Conservation (phyloP, 2,113 vertebrate species). For the Mustela lutreola region DNA sequence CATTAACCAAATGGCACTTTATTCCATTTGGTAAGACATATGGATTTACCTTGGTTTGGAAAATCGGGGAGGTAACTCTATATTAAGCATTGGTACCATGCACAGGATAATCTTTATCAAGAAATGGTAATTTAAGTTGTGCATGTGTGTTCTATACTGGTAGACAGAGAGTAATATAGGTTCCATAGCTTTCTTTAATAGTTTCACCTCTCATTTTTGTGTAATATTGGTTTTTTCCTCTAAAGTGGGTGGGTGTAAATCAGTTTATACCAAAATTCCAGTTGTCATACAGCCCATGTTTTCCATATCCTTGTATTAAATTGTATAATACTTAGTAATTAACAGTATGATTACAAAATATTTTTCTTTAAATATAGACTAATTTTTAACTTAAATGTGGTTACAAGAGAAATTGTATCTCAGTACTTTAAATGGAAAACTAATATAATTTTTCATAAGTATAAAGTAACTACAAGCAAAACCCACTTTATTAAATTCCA, state of each 20-base stretch:
- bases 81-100: background rate
- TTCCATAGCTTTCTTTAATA: constrained; percentile 1
- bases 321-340: background rate
- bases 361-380: background rate
- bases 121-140: background rate
- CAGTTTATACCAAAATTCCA: background rate
- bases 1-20: background rate
- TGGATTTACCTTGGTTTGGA: background rate
- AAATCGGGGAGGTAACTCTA: background rate
- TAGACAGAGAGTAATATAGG: background rate
- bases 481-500: background rate
- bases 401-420: background rate
- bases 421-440: background rate
- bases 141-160: background rate
- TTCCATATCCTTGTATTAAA: background rate
- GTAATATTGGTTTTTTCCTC: background rate
- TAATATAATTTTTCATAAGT: background rate
- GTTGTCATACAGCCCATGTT: background rate
- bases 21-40: background rate
- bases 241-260: background rate
- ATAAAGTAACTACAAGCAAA: background rate
- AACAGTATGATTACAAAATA: background rate
- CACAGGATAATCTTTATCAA: background rate
- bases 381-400: constrained; percentile 27
- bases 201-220: constrained; percentile 27